Conservation (phyloP, 2,113 vertebrate species). For the Cromileptes altivelis region DNA sequence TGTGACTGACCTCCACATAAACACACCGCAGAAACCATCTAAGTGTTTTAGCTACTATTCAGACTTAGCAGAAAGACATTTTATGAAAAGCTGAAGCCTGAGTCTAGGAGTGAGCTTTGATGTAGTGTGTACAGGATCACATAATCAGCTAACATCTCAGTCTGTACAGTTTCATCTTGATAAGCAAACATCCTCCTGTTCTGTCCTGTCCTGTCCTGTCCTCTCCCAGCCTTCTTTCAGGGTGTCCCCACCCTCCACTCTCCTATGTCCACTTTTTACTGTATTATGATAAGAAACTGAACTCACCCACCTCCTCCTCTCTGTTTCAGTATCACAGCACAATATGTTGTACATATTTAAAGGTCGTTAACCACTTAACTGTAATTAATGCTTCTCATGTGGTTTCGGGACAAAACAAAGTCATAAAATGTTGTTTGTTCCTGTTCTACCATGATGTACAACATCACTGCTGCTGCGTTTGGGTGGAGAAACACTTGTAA, state of each 20-base stretch:
- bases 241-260: neutral
- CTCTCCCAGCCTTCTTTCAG: neutral
- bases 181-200: neutral
- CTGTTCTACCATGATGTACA: neutral
- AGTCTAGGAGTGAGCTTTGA: neutral
- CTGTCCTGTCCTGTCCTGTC: neutral
- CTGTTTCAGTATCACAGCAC: slow-evolving; percentile 84
- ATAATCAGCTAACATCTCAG: slow-evolving; percentile 1
- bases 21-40: slow-evolving; percentile 2
- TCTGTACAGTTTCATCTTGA: slow-evolving; percentile 19
- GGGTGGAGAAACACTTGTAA: neutral
- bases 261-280: slow-evolving; percentile 55
- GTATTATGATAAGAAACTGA: slow-evolving; percentile 79
- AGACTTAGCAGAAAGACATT: neutral
- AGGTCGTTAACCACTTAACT: slow-evolving; percentile 79
- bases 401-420: neutral
- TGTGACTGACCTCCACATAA: neutral
- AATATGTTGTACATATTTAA: slow-evolving; percentile 89
- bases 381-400: slow-evolving; percentile 26
- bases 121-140: slow-evolving; percentile 18
- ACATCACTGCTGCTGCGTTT: neutral
- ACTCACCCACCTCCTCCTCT: slow-evolving; percentile 52
- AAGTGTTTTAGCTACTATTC: slow-evolving; percentile 12
- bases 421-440: neutral
- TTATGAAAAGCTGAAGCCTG: neutral